Conservation (phyloP, 2,797 vertebrate genomes). For the Schizopygopsis malacanthus region DNA sequence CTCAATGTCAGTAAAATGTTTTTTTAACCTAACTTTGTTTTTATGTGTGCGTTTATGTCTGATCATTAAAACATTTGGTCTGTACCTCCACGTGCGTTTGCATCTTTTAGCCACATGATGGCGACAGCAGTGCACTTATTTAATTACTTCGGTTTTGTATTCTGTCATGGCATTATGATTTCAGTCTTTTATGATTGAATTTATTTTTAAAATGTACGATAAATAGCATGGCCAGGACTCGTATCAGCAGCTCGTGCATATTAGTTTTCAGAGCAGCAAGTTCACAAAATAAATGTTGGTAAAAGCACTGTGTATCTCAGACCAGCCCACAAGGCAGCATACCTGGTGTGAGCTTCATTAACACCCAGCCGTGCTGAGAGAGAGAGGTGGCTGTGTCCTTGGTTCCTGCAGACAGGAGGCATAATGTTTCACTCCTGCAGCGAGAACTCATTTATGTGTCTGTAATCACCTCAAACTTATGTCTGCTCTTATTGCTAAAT, state of each 20-base stretch:
- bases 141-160: neutral
- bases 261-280: neutral
- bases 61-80: neutral
- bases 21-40: neutral
- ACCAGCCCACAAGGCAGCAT: conserved; percentile 47
- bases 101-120: conserved; percentile 39
- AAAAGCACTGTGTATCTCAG: conserved; percentile 30
- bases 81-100: neutral
- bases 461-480: conserved; percentile 59
- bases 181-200: neutral
- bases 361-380: conserved; percentile 52
- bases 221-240: neutral
- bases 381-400: conserved; percentile 59
- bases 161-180: neutral
- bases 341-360: conserved; percentile 45
- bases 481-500: conserved; percentile 33
- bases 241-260: neutral
- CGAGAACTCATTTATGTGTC: conserved; percentile 57
- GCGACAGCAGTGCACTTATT: conserved; percentile 6
- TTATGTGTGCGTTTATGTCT: neutral
- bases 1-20: neutral
- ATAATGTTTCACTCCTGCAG: conserved; percentile 46
- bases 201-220: neutral
- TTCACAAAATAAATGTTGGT: neutral
- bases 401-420: conserved; percentile 54